Evolutionary conservation across 2,113 vertebrate species (phyloP), one percentile per base, ranked within the genome.

Genomic region (Azemiops feae): DNA sequence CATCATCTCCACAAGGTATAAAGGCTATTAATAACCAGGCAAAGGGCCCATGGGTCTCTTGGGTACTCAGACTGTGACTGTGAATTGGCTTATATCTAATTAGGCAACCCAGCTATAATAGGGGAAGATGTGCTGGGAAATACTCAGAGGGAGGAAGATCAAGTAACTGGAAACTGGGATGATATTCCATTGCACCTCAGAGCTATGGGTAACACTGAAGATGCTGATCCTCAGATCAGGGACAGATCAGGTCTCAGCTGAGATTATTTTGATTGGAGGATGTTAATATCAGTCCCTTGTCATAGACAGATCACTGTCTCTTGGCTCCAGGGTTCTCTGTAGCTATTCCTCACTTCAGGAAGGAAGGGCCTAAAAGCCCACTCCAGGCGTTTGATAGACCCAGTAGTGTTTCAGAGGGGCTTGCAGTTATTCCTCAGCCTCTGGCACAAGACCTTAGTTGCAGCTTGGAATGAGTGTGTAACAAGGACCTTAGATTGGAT

Each of bases 61-160:
- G 55, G 20, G 81, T 30, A 50, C 9, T 85, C 1, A 22, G 47
- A n/a, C n/a, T 52, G 87, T 30, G 43, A 25, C 57, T n/a, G 91
- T 60, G 43, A 93, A 93, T 57, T 87, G 88, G 55, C 81, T 89
- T 74, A 60, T 92, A 43, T 74, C 91, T 90, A 93, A 93, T 93
- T 87, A 93, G 89, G 53, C 25, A 64, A n/a, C 23, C 16, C 12
- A 53, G 74, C n/a, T 34, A 9, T 64, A 93, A 64, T 50, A 74
- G 11, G 86, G 87, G 30, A 12, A 39, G 47, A 92, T 47, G 52
- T 52, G 86, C 3, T 90, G 18, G 18, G 89, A 92, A 60, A 10
- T 25, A 25, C 9, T 3, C 18, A 87, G 90, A 88, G 30, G 43
- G 27, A 23, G 8, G 87, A 81, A 88, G 27, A 45, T 92, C 25